Evolutionary conservation across 2,888 invertebrate species (phyloP).

Genomic region (Oscheius myriophilus): DNA sequence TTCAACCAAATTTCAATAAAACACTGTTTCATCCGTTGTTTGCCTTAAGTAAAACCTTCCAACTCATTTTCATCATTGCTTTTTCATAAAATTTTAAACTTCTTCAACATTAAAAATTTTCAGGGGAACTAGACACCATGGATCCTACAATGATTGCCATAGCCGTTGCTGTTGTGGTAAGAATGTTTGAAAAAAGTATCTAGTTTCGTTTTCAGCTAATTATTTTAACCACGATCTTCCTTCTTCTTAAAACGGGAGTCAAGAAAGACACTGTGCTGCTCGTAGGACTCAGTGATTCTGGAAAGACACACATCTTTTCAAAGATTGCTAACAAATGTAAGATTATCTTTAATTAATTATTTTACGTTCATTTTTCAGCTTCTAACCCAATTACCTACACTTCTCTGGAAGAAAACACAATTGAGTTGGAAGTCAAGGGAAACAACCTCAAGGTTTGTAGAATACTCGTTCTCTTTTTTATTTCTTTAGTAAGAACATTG

Average conservation of each 20-base stretch:
- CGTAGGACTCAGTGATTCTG: conserved; percentile 87
- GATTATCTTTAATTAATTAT: conserved; percentile 1
- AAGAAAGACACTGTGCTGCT: conserved; percentile 76
- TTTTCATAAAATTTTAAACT: too few species aligned
- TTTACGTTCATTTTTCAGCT: conserved; percentile 44
- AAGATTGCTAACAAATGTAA: conserved; percentile 76
- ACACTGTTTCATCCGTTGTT: too few species aligned
- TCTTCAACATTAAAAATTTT: too few species aligned
- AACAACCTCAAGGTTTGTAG: conserved; percentile 34
- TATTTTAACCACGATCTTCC: background rate
- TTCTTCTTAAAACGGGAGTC: background rate
- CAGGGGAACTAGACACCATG: background rate
- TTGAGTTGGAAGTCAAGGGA: conserved; percentile 44
- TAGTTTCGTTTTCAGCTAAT: background rate
- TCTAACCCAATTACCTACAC: conserved; percentile 78
- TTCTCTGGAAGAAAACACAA: conserved; percentile 86
- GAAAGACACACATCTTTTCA: conserved; percentile 88
- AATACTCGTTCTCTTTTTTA: too few species aligned
- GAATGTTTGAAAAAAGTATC: background rate
- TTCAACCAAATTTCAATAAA: too few species aligned
- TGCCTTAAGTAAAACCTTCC: too few species aligned
- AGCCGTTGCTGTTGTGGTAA: conserved; percentile 5
- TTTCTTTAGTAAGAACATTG: too few species aligned
- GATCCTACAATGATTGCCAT: conserved; percentile 3
- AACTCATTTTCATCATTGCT: too few species aligned